Evolutionary conservation across 2,113 vertebrate genomes (phyloP).

Genomic region (Bufo bufo): DNA sequence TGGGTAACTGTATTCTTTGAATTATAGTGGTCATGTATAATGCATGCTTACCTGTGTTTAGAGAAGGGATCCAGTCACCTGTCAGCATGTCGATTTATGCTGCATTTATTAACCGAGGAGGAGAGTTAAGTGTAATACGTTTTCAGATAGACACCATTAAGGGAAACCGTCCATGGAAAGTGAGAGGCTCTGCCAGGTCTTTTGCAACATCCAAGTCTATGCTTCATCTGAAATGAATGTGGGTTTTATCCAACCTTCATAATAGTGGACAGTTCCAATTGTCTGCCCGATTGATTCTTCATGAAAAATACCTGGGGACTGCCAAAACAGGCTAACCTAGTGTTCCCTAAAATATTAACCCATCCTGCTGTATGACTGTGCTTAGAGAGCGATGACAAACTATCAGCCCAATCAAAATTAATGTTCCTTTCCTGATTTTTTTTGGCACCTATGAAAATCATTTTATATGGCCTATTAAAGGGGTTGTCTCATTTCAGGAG

Average conservation of each 20-base stretch:
- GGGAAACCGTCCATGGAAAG: slow-evolving; percentile 40
- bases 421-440: too few relatives aligned
- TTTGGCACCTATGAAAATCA: too few relatives aligned
- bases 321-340: neutral
- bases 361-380: neutral
- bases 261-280: slow-evolving; percentile 22
- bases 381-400: too few relatives aligned
- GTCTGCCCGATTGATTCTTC: slow-evolving; percentile 19
- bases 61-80: too few relatives aligned
- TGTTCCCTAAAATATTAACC: slow-evolving; percentile 4
- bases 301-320: slow-evolving; percentile 5
- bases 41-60: neutral
- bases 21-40: neutral
- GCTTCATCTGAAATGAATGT: slow-evolving; percentile 43
- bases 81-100: neutral
- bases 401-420: too few relatives aligned
- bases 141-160: neutral
- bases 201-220: slow-evolving; percentile 1
- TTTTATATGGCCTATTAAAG: too few relatives aligned
- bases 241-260: slow-evolving; percentile 3
- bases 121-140: slow-evolving; percentile 10
- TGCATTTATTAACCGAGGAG: neutral
- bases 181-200: neutral
- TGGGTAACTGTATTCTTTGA: too few relatives aligned
- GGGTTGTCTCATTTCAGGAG: too few relatives aligned